Conservation (phyloP, 2,888 invertebrate genomes). For the Tiphia femorata region DNA sequence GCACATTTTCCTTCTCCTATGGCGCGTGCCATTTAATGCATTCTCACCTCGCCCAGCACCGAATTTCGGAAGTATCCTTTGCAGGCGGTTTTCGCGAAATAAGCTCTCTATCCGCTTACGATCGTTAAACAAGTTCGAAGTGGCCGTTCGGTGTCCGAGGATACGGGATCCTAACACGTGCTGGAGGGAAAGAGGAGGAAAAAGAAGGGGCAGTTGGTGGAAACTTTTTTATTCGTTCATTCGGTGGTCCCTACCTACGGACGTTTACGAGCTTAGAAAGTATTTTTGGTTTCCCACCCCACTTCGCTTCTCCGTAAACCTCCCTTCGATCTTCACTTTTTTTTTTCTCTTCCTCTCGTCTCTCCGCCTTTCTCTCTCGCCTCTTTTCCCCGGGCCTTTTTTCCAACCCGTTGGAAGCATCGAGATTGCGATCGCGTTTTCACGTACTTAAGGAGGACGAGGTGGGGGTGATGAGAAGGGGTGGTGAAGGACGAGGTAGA, state of each 20-base stretch:
- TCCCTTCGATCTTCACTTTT: too few relatives aligned
- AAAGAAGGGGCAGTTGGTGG: background rate
- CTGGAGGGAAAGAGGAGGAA: background rate
- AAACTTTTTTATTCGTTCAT: background rate
- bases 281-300: too few relatives aligned
- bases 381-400: too few relatives aligned
- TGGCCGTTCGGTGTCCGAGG: background rate
- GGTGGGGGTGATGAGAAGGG: background rate
- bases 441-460: background rate
- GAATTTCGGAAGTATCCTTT: constrained; percentile 14
- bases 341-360: background rate
- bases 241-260: too few relatives aligned
- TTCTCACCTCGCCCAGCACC: background rate
- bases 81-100: background rate
- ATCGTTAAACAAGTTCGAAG: constrained; percentile 12
- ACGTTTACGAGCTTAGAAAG: too few relatives aligned
- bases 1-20: constrained; percentile 17
- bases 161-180: too few relatives aligned
- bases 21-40: constrained; percentile 25
- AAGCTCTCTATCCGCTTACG: background rate
- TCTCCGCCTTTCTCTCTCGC: background rate
- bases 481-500: background rate
- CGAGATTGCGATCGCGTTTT: background rate
- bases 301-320: too few relatives aligned
- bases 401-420: too few relatives aligned